Base-by-base conservation (phyloP, 1,140 invertebrate genomes). In the Rhagoletis zephyria region DNA sequence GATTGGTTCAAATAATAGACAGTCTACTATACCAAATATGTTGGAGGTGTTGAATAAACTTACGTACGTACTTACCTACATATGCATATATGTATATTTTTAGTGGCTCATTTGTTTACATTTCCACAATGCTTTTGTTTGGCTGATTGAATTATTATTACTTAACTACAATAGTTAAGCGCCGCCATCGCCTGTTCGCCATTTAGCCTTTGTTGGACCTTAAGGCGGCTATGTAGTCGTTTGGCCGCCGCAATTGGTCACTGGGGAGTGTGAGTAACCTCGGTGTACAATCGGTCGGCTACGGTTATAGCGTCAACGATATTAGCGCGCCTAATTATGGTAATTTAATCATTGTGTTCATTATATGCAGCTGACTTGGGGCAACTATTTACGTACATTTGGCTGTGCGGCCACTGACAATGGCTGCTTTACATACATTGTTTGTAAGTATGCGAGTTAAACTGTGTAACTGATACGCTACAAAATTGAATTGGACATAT, bases 61-160 rank as follows among this genome's bases (percentile, higher is more conserved):
- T 3, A 56, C 51, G 10, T 2, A 2, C 51, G 2, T 3, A 10
- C n/a, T n/a, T n/a, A n/a, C 51, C 5, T 56, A 3, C 51, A 56
- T 56, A 56, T 10, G 51, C 51, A 56, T 56, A 7, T 7, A 14
- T 9, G n/a, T 7, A 4, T 63, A 14, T 12, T 63, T n/a, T 63
- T 7, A 4, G 9, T 51, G 45, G 16, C 9, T 77, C 70, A 77
- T 51, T 77, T 51, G n/a, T 51, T 77, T 77, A 77, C 70, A 14
- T 77, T 77, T 51, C 6, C 70, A 51, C 70, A 77, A 77, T 7
- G 14, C 70, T 77, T 77, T 77, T 77, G 70, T 77, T 77, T 77
- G 45, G 48, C 16, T 19, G 48, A 48, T 48, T 77, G 70, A 77
- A 77, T 77, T 51, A n/a, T 77, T 14, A 77, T n/a, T 77, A 30